A percentile compares a stretch with the other conserved stretches of the same genome.
These are phyloP conservation scores for Pipistrellus nathusii DNA, from an alignment of 2,797 vertebrate genomes.

Conservation along the genomic window DNA sequence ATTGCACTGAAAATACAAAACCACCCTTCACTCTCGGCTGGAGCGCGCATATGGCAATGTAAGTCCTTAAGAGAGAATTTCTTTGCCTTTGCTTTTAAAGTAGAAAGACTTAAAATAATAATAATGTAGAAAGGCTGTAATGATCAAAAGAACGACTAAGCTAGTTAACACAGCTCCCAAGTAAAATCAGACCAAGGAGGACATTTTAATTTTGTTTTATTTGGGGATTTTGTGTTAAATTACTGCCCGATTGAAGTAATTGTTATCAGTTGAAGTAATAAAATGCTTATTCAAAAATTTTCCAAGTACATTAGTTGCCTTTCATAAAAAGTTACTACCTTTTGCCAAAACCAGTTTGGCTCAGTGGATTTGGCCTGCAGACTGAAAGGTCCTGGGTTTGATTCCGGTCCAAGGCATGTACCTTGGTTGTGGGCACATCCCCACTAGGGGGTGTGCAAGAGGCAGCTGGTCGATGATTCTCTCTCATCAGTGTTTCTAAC, in stretches of 20 bases:
- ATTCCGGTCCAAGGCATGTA: no score
- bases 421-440: no score
- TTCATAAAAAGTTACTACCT: slow-evolving; percentile 36
- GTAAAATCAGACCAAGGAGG: slow-evolving; percentile 41
- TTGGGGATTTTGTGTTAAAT: slow-evolving; percentile 54
- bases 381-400: no score
- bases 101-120: background rate
- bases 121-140: slow-evolving; percentile 5
- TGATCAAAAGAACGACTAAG: slow-evolving; percentile 51
- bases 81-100: background rate
- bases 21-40: slow-evolving; percentile 93
- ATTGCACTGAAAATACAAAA: slow-evolving; percentile 95
- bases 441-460: no score
- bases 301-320: background rate
- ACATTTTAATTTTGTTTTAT: slow-evolving; percentile 61
- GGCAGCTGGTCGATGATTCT: no score
- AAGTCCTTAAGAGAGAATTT: slow-evolving; percentile 82
- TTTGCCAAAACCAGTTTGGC: background rate
- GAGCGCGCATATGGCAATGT: slow-evolving; percentile 92
- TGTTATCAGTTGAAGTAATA: slow-evolving; percentile 17
- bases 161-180: background rate
- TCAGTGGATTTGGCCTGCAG: no score
- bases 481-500: no score
- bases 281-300: slow-evolving; percentile 44
- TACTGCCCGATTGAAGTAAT: slow-evolving; percentile 24